Percentiles rank a stretch among this genome's conserved stretches.
Evolutionary conservation across 2,797 vertebrate species (phyloP).

Genomic region (Champsocephalus gunnari): DNA sequence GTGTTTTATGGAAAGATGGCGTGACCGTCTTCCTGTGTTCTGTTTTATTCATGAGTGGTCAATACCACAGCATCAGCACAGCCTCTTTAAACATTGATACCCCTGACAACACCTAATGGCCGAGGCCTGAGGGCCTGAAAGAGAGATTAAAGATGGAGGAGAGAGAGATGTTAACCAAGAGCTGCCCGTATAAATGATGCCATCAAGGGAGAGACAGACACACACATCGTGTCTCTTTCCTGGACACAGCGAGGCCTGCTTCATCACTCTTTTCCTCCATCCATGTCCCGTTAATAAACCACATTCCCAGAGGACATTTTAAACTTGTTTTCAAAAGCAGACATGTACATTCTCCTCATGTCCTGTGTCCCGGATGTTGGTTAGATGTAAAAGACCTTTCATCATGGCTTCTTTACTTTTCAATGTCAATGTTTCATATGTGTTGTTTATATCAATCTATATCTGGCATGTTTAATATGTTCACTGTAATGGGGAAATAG

Average conservation of each 20-base stretch:
- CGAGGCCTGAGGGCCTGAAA: conserved; percentile 39
- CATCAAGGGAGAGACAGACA: conserved; percentile 43
- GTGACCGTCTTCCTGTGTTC: conserved; percentile 16
- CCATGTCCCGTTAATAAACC: conserved; percentile 18
- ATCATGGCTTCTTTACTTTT: too few relatives aligned
- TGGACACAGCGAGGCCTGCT: conserved; percentile 37
- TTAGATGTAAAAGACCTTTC: too few relatives aligned
- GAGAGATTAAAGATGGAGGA: conserved; percentile 50
- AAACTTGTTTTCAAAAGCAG: neutral
- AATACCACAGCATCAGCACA: conserved; percentile 41
- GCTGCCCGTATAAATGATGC: conserved; percentile 47
- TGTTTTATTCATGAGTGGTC: conserved; percentile 33
- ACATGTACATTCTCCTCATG: too few relatives aligned
- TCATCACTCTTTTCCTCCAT: conserved; percentile 22
- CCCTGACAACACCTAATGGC: conserved; percentile 71
- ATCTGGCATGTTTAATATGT: too few relatives aligned
- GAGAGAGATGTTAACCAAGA: conserved; percentile 11
- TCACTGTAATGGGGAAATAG: too few relatives aligned
- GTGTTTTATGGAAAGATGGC: conserved; percentile 5
- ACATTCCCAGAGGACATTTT: conserved; percentile 28
- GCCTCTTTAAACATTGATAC: conserved; percentile 73
- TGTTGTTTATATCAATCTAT: too few relatives aligned
- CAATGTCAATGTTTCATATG: too few relatives aligned
- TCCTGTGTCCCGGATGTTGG: too few relatives aligned
- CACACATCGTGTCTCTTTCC: conserved; percentile 32